Conservation (phyloP, 2,888 invertebrate genomes). For the Drosophila atripex region DNA sequence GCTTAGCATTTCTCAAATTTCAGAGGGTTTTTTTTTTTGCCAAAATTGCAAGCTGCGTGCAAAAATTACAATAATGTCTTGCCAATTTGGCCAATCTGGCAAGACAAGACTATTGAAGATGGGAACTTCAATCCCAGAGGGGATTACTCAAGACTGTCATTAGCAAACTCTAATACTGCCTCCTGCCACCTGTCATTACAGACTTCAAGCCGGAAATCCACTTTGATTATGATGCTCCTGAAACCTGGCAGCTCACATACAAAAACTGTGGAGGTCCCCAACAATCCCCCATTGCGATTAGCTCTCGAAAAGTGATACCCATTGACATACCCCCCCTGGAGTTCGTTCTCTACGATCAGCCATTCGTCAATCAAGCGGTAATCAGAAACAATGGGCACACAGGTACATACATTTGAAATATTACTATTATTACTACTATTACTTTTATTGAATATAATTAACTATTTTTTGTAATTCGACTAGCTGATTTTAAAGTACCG, state of each 20-base stretch:
- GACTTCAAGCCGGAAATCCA: constrained; percentile 47
- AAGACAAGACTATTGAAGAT: background rate
- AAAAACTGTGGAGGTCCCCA: constrained; percentile 87
- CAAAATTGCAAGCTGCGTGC: constrained; percentile 11
- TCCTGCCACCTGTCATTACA: constrained; percentile 12
- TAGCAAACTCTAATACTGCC: background rate
- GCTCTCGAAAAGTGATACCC: constrained; percentile 57
- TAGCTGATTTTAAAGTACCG: constrained; percentile 72
- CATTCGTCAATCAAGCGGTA: constrained; percentile 86
- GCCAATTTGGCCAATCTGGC: background rate
- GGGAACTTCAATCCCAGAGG: background rate
- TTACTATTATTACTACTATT: too few relatives aligned
- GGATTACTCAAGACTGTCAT: background rate
- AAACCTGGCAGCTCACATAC: constrained; percentile 86
- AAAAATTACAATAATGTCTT: constrained; percentile 9
- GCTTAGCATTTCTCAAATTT: constrained; percentile 21
- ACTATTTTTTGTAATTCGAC: background rate
- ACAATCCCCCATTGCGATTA: constrained; percentile 86
- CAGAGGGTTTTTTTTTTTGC: constrained; percentile 1
- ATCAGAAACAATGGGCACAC: constrained; percentile 89
- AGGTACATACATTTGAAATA: constrained; percentile 16
- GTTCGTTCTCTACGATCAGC: constrained; percentile 87
- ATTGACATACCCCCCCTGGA: constrained; percentile 85
- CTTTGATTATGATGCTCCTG: constrained; percentile 74
- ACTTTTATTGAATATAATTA: background rate